Base-by-base conservation (phyloP, 2,113 vertebrate species). In the Mungos mungo region DNA sequence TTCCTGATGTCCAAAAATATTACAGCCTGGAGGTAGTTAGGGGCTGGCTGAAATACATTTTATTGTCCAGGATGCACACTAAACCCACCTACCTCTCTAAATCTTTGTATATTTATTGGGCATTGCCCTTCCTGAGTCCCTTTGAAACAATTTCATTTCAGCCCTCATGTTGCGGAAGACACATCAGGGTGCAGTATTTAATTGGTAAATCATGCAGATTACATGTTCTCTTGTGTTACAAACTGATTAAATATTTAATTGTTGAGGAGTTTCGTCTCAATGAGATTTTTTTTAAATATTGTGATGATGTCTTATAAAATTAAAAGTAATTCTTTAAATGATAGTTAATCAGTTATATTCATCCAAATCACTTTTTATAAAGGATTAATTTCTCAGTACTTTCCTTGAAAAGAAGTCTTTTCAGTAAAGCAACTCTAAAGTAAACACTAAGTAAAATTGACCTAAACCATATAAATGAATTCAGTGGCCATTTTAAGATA, bases 211-310 rank as follows among this genome's bases (percentile, higher is more conserved):
- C 84, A 86, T 96, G 79, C 90, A 97, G 54, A 97, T 98, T 81
- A 97, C 93, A 80, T 19, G 68, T 88, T 97, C 85, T 97, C 66
- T 86, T 95, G 90, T 92, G 93, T 96, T 98, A 95, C 97, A 97
- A 97, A 96, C 90, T 97, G 33, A 97, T 98, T 97, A 93, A 93
- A 94, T 93, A 82, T 83, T 63, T 97, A 98, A 96, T 91, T 97
- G 81, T 98, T 94, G 66, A 90, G 45, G 88, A 90, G 86, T 88
- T 95, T 97, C 93, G 95, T 89, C 69, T 86, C 69, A 23, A 21
- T 4, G 54, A 96, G 52, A 47, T 66, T 97, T 98, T 95, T 96
- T 72, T 84, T n/a, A 8, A 72, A 92, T 96, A 69, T 90, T 95
- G 69, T 97, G 95, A 66, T 91, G 23, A 90, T 93, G n/a, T 88